Evolutionary conservation across 2,113 vertebrate species (phyloP), one percentile per base, ranked within the genome.

Genomic region (Symphodus melops): DNA sequence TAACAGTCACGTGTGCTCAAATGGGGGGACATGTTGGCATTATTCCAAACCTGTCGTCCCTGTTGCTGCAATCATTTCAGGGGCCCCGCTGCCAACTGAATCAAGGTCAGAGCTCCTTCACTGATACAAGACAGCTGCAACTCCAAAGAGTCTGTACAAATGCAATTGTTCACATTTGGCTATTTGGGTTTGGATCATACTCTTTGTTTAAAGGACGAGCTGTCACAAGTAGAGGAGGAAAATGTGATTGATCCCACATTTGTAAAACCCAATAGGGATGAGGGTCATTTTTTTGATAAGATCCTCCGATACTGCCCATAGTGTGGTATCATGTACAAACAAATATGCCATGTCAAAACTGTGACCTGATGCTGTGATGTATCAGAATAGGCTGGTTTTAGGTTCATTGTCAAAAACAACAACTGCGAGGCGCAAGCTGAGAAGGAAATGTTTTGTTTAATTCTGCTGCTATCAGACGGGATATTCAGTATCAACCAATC

Each of bases 1-100:
- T 70, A 7, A 1, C 60, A 21, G 23, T 75, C 68, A 56, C 36
- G 41, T 61, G 55, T 51, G 33, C 49, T 49, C 6, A 48, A 2
- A 64, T 4, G 13, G 49, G 8, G 39, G 13, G 9, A 1, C 20
- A 9, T 61, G 39, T 65, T 80, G 73, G 61, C 67, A 37, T 49
- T 20, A 25, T 64, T 73, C 48, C 72, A 75, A 9, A 23, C 36
- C 41, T 21, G 2, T 72, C 48, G 17, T 52, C 28, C 1, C 28
- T 48, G 16, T 57, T 36, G 57, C 44, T 72, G 57, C 28, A 64
- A 64, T 53, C 41, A 33, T 62, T 73, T 80, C 60, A 19, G 63
- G 60, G 39, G 63, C 46, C 25, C 55, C 61, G 21, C 42, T 70
- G 64, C 67, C 60, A 76, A 70, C 19, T 71, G 41, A 77, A 25